Base-by-base conservation (phyloP, 2,113 vertebrate species). In the Alces alces region DNA sequence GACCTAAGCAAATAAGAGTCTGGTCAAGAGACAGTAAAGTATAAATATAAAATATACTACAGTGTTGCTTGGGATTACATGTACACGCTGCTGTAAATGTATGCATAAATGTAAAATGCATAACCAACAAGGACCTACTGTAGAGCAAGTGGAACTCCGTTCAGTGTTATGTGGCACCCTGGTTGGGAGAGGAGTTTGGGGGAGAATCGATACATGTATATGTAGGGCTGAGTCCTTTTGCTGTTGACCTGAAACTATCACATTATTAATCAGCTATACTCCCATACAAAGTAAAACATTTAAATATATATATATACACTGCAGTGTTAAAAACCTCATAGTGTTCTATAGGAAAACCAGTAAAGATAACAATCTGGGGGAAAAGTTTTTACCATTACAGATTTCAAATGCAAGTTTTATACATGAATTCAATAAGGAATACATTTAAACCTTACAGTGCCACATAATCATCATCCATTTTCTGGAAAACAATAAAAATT, bases 321-420 rank as follows among this genome's bases (percentile, higher is more conserved):
- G 94, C 58, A 91, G 58, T 73, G 61, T 95, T 98, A 96, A 95
- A 97, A 94, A 93, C n/a, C 25, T 89, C 95, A 94, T 23, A 52
- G 43, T 84, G 15, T 28, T 86, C 78, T 85, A 91, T 13, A 96
- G 50, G 85, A 90, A 96, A 96, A 96, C 90, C 96, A 97, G 85
- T 95, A 91, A 95, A 92, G n/a, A 96, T 89, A 97, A 43, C 89
- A 90, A 83, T 96, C 84, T 92, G 15, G 39, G 36, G 27, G 10
- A 33, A 58, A 50, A 39, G 23, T 70, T 89, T 52, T 93, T 73
- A 50, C 36, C 91, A 91, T 92, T 96, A 96, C 47, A 98, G 91
- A 80, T 90, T 95, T 96, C 83, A 89, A 97, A 58, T 64, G 47
- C 66, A 92, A 90, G 92, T 90, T 79, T 96, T 93, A 96, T 33